phyloP scores from a whole-genome alignment of 2,113 vertebrate genomes.

The Acrocephalus kingi region DNA sequence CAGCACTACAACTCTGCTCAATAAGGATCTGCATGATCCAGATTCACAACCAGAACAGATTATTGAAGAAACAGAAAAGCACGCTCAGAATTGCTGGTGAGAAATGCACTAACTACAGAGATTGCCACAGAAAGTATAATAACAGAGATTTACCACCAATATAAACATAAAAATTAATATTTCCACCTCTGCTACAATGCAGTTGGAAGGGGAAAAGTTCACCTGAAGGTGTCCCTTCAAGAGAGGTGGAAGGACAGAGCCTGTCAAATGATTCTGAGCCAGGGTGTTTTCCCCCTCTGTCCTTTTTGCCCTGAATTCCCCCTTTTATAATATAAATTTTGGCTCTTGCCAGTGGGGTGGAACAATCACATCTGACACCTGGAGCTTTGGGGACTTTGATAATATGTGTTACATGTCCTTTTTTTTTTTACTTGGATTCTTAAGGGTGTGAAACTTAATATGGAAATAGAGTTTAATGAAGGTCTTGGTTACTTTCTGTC shows the following conservation, averaged over 20 bases:
- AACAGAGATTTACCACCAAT: neutral
- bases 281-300: no score
- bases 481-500: neutral
- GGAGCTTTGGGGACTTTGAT: neutral
- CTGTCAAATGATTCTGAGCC: fast-evolving
- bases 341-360: neutral
- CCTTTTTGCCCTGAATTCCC: neutral
- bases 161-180: neutral
- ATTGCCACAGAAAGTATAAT: neutral
- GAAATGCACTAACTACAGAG: neutral
- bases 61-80: neutral
- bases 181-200: neutral
- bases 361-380: neutral
- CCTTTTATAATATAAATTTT: neutral
- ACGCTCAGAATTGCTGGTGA: neutral
- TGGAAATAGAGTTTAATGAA: neutral
- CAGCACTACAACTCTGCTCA: neutral
- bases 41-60: neutral
- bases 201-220: neutral
- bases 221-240: neutral
- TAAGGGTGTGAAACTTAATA: neutral
- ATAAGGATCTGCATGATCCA: neutral
- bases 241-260: neutral
- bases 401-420: neutral
- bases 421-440: neutral